A percentile compares a stretch with the other conserved stretches of the same genome.
Conservation (phyloP, 2,888 invertebrate genomes). For the Zonitis immaculata region DNA sequence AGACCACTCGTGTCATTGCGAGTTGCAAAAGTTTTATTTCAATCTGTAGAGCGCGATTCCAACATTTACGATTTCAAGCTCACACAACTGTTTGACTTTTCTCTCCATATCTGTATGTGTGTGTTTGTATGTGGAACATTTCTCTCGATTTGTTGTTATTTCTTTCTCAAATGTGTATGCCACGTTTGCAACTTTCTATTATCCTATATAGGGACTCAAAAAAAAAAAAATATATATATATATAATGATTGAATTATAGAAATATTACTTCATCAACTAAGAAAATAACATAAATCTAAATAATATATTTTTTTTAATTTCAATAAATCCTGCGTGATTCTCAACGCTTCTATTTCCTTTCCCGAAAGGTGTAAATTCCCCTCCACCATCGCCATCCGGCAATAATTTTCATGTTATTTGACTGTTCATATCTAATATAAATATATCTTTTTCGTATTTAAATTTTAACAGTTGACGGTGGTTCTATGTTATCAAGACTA, state of each 20-base stretch:
- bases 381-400: slow-evolving; percentile 4
- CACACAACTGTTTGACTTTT: background rate
- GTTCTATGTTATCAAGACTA: slow-evolving; percentile 29
- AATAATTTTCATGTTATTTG: slow-evolving; percentile 22
- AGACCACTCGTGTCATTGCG: slow-evolving; percentile 57
- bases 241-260: too few species aligned
- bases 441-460: slow-evolving; percentile 28
- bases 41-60: background rate
- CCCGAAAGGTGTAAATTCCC: background rate
- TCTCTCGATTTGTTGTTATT: background rate
- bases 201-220: too few species aligned
- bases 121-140: too few species aligned
- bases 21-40: slow-evolving; percentile 39
- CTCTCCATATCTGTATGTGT: background rate
- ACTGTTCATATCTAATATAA: slow-evolving; percentile 26
- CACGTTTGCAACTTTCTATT: background rate
- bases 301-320: too few species aligned
- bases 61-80: background rate
- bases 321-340: background rate
- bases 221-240: too few species aligned
- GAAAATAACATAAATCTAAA: too few species aligned
- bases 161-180: background rate
- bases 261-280: too few species aligned
- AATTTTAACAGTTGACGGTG: slow-evolving; percentile 28
- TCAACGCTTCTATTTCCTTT: background rate